These are phyloP conservation scores for Liasis olivaceus DNA, from an alignment of 2,797 vertebrate genomes.

Conservation along the genomic window DNA sequence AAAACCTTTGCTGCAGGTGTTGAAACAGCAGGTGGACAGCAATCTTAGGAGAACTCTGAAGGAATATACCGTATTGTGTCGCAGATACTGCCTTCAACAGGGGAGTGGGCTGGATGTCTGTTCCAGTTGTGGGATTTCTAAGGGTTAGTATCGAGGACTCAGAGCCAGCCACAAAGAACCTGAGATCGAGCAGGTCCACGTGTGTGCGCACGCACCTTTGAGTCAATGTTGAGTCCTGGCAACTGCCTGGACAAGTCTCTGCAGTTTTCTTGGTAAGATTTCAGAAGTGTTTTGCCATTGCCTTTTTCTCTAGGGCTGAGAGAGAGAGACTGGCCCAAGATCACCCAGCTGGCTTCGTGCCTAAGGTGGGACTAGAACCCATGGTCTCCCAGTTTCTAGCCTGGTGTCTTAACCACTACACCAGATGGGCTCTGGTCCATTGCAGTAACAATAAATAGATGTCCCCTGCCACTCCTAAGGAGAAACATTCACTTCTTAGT, in stretches of 20 bases:
- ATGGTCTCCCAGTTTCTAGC: neutral
- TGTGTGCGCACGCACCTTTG: neutral
- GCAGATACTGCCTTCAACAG: neutral
- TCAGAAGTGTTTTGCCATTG: neutral
- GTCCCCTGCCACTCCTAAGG: too few relatives aligned
- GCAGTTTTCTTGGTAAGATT: neutral
- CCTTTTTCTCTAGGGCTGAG: neutral
- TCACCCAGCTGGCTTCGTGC: neutral
- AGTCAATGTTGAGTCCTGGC: neutral
- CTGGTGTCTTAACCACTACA: neutral
- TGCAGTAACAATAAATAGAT: neutral
- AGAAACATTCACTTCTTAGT: too few relatives aligned
- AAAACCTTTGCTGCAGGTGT: neutral
- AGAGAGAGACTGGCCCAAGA: too few relatives aligned
- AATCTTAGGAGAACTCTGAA: neutral
- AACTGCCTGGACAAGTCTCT: neutral
- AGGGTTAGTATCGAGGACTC: neutral
- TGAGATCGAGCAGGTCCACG: neutral
- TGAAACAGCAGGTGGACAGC: neutral
- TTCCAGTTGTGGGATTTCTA: neutral
- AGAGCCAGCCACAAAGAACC: neutral
- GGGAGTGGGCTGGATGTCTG: neutral
- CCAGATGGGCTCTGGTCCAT: neutral
- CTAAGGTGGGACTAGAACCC: neutral
- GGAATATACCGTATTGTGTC: neutral